phyloP scores from a whole-genome alignment of 53 echinoderm and acorn worm genomes.

The Hippasteria phrygiana region DNA sequence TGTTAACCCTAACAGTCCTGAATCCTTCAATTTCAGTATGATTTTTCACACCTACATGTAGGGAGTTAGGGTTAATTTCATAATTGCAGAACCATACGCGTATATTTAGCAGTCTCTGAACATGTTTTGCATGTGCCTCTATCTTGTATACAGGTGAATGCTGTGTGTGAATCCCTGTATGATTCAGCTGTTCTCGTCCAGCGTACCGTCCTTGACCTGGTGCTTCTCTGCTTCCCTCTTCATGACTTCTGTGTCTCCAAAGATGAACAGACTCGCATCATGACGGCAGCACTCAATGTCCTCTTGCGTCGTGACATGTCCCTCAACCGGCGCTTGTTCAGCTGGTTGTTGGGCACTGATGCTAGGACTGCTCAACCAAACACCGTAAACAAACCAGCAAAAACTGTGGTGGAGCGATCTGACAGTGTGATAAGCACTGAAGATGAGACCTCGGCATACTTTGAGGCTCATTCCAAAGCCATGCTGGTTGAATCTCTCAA shows the following conservation, averaged over 20 bases:
- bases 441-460: conserved; percentile 79
- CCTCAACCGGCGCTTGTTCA: conserved; percentile 87
- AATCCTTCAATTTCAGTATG: too few relatives aligned
- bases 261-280: conserved; percentile 72
- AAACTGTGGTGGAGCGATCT: not conserved
- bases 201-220: conserved; percentile 87
- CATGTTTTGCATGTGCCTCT: not conserved
- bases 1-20: too few relatives aligned
- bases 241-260: conserved; percentile 65
- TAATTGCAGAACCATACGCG: too few relatives aligned
- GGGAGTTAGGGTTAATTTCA: too few relatives aligned
- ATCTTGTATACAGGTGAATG: conserved; percentile 76
- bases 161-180: conserved; percentile 86
- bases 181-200: conserved; percentile 93
- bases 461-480: conserved; percentile 85
- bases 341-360: conserved; percentile 89
- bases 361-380: conserved; percentile 8
- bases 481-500: conserved; percentile 81
- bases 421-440: conserved; percentile 86
- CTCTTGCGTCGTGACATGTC: conserved; percentile 98
- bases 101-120: not conserved
- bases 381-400: not conserved
- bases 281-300: conserved; percentile 88
- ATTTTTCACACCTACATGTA: too few relatives aligned
- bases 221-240: conserved; percentile 89